Conservation (phyloP, 2,888 invertebrate genomes). For the Andrena haemorrhoa region DNA sequence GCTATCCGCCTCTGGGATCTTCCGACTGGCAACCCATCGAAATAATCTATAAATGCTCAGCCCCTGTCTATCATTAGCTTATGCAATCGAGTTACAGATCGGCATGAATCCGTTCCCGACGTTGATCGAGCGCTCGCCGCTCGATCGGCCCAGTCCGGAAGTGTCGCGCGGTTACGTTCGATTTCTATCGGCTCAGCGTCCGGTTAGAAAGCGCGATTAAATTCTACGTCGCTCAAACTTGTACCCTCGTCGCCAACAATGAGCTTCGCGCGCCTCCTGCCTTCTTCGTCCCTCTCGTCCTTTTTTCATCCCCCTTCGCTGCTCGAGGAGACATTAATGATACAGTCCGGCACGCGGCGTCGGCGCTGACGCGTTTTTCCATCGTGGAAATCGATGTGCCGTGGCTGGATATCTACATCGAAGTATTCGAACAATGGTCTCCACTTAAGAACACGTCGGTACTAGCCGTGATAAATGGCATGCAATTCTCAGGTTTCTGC, state of each 20-base stretch:
- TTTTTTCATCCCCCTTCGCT: background rate
- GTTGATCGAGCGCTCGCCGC: constrained; percentile 45
- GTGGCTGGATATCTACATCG: constrained; percentile 34
- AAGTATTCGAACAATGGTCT: constrained; percentile 50
- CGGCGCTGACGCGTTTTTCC: constrained; percentile 18
- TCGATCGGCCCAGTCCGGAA: constrained; percentile 18
- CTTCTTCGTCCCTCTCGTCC: background rate
- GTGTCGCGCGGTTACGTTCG: constrained; percentile 14
- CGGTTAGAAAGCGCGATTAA: constrained; percentile 10
- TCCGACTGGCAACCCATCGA: constrained; percentile 36
- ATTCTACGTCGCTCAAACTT: constrained; percentile 4
- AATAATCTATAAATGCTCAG: constrained; percentile 64
- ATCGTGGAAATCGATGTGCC: constrained; percentile 17
- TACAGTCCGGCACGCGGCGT: background rate
- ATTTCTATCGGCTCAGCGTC: constrained; percentile 1
- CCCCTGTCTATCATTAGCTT: constrained; percentile 62
- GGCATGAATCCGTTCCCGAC: constrained; percentile 35
- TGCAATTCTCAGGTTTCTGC: constrained; percentile 56
- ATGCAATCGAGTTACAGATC: constrained; percentile 66
- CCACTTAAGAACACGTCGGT: constrained; percentile 46
- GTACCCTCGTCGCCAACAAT: background rate
- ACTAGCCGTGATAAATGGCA: constrained; percentile 60
- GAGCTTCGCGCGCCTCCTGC: background rate
- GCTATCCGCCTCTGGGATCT: constrained; percentile 58
- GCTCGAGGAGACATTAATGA: background rate